Evolutionary conservation across 2,888 invertebrate species (phyloP).

Genomic region (Apoda limacodes): DNA sequence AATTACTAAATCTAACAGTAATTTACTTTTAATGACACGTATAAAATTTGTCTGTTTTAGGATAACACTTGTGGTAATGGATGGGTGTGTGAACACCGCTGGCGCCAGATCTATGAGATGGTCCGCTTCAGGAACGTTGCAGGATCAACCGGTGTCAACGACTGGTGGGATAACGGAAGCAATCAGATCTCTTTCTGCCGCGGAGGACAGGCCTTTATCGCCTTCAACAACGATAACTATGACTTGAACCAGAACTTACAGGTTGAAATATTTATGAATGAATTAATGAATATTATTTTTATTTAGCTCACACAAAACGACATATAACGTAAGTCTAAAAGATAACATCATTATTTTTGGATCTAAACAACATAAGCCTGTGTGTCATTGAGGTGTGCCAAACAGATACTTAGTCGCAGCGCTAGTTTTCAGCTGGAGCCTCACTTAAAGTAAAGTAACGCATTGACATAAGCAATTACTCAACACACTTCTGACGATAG

Average conservation of each 20-base stretch:
- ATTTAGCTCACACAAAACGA: too few species aligned
- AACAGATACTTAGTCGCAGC: too few species aligned
- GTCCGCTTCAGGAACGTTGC: constrained; percentile 77
- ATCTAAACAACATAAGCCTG: too few species aligned
- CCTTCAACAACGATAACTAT: constrained; percentile 67
- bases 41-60: constrained; percentile 25
- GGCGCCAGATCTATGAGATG: constrained; percentile 81
- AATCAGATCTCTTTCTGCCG: constrained; percentile 81
- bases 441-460: too few species aligned
- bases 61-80: constrained; percentile 70
- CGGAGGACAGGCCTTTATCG: constrained; percentile 70
- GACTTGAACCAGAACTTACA: constrained; percentile 62
- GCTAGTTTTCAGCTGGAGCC: too few species aligned
- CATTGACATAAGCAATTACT: too few species aligned
- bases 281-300: too few species aligned
- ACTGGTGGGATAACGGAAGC: constrained; percentile 81
- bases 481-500: too few species aligned
- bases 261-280: too few species aligned
- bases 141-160: constrained; percentile 55
- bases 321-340: too few species aligned
- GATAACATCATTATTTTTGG: too few species aligned
- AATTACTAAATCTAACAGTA: not conserved
- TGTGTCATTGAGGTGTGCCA: too few species aligned
- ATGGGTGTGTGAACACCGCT: constrained; percentile 84
- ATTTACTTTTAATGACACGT: not conserved